Evolutionary conservation across 2,113 vertebrate genomes (phyloP), one percentile per base, ranked within the genome.

Genomic region (Baryphthengus martii): DNA sequence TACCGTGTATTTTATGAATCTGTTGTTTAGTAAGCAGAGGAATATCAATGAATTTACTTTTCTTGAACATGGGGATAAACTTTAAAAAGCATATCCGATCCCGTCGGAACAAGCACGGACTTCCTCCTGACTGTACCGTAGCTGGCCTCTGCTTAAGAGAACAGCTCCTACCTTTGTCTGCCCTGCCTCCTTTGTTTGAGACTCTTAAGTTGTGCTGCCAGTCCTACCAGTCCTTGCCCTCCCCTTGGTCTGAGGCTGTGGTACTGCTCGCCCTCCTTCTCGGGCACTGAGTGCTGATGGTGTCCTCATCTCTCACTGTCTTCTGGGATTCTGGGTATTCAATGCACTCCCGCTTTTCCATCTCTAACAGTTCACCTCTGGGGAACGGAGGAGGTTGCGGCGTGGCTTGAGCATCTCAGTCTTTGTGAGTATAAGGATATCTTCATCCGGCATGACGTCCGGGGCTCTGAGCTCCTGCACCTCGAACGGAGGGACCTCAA

Each of bases 401-500:
- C 98, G 65, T 99, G 99, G 99, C 98, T 99, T 98, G 99, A 99
- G 98, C 98, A 98, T 93, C 98, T 99, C 86, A 99, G 99, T 97
- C 99, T 99, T 94, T 98, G 98, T 93, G 99, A 99, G 97, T 99
- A 99, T 97, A 99, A 99, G 97, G 99, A 99, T 97, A 99, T 98
- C 98, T 99, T 99, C 97, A 99, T 97, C 44, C 97, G 99, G n/a
- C 99, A 99, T 50, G 99, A 99, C 83, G 98, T 99, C 97, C 98
- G 99, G 74, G 99, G 99, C 84, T 98, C 99, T 25, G 99, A 99
- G 98, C 98, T 99, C 90, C 98, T 99, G 95, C 99, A 99, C 93
- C 99, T 99, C 97, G 99, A 99, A 98, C 99, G 99, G 96, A 98
- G 99, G 95, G 99, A 99, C 98, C 98, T 99, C 96, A 99, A 99